Conservation (phyloP, 2,113 vertebrate species). For the Raja brachyura region DNA sequence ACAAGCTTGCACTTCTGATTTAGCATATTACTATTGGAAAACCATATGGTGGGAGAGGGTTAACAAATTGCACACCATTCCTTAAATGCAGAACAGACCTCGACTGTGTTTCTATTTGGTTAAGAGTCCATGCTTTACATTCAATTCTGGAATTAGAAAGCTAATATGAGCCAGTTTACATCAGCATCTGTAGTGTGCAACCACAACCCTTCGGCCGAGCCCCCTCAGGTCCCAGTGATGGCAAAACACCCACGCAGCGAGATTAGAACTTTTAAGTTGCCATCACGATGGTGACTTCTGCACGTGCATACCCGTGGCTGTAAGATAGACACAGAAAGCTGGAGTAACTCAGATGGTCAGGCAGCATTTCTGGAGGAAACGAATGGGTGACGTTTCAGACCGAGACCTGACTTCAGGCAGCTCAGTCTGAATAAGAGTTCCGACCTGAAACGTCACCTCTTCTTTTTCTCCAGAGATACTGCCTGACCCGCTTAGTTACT, state of each 20-base stretch:
- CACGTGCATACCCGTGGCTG: background rate
- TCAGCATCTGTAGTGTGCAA: slow-evolving; percentile 19
- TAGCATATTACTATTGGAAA: slow-evolving; percentile 13
- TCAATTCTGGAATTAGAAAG: background rate
- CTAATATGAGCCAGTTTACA: slow-evolving; percentile 27
- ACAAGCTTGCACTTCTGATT: background rate
- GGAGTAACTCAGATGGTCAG: too few species aligned
- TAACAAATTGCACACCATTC: slow-evolving; percentile 1
- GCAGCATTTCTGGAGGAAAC: too few species aligned
- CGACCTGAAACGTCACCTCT: too few species aligned
- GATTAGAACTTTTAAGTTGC: background rate
- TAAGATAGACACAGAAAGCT: background rate
- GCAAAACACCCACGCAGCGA: background rate
- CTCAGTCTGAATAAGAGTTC: too few species aligned
- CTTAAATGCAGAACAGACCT: slow-evolving; percentile 9
- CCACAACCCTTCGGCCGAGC: background rate
- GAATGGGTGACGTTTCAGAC: too few species aligned
- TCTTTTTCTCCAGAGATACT: too few species aligned
- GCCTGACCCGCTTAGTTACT: too few species aligned
- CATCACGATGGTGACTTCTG: background rate
- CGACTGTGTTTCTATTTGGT: background rate
- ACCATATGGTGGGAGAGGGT: slow-evolving; percentile 27
- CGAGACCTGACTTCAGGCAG: too few species aligned
- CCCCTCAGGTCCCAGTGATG: background rate
- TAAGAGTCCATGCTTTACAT: background rate